Conservation (phyloP, 2,113 vertebrate genomes). For the Burhinus bistriatus region DNA sequence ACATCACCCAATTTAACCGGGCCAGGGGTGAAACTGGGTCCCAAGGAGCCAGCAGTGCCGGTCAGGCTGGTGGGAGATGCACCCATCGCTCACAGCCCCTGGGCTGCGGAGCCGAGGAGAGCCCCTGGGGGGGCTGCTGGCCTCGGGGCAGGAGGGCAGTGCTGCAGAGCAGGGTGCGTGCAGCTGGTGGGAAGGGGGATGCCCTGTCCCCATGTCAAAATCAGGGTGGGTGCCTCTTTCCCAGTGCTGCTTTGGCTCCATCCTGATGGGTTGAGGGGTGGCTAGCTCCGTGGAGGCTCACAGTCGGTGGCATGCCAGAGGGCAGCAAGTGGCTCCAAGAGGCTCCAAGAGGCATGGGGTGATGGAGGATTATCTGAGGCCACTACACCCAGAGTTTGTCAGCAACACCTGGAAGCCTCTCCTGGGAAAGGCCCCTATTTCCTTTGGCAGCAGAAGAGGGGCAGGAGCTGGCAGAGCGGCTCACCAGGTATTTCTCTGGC, state of each 20-base stretch:
- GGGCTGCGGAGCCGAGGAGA: neutral
- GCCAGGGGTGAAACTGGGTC: neutral
- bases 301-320: fast-evolving
- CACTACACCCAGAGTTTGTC: neutral
- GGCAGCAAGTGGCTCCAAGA: neutral
- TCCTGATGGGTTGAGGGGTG: neutral
- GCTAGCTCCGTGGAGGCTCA: neutral
- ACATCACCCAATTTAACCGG: neutral
- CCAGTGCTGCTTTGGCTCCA: neutral
- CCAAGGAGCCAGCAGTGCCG: neutral
- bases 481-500: neutral
- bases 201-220: neutral
- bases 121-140: neutral
- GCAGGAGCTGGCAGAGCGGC: neutral
- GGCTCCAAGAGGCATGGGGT: neutral
- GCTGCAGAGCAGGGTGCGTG: neutral
- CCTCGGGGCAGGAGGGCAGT: neutral
- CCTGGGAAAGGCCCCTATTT: neutral
- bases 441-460: neutral
- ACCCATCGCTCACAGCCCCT: neutral
- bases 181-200: neutral
- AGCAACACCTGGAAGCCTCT: neutral
- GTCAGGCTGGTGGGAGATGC: neutral
- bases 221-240: fast-evolving
- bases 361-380: neutral